phyloP scores from a whole-genome alignment of 2,797 vertebrate species.

The Eleutherodactylus coqui region DNA sequence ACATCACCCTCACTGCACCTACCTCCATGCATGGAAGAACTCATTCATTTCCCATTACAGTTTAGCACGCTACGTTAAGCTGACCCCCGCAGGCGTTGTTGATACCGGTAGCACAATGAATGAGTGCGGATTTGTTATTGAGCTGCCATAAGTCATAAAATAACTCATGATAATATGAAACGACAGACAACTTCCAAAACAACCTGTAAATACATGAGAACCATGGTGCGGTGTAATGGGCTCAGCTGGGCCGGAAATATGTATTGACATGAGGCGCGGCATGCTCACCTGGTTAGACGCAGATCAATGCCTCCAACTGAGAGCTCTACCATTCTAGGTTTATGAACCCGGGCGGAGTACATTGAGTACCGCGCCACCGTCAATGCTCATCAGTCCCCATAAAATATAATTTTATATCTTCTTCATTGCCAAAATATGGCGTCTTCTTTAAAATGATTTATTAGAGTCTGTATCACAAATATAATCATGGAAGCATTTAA shows the following conservation, averaged over 20 bases:
- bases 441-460: no score
- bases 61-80: constrained; percentile 35
- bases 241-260: constrained; percentile 23
- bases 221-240: background rate
- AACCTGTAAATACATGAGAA: background rate
- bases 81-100: background rate
- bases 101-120: constrained; percentile 23
- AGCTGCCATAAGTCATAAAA: constrained; percentile 15
- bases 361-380: no score
- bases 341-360: no score
- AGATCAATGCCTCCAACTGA: background rate
- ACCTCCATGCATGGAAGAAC: constrained; percentile 4
- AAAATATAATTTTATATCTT: no score
- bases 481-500: no score
- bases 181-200: constrained; percentile 32
- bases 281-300: background rate
- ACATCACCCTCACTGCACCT: constrained; percentile 1
- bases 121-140: background rate
- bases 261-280: background rate
- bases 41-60: background rate
- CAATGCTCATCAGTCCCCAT: no score
- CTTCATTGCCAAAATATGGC: no score
- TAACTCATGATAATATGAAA: constrained; percentile 24
- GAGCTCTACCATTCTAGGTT: background rate
- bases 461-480: no score